Evolutionary conservation across 64 coral and sea anemone genomes (phyloP), one percentile per base, ranked within the genome.

Genomic region (Cladopsammia gracilis): DNA sequence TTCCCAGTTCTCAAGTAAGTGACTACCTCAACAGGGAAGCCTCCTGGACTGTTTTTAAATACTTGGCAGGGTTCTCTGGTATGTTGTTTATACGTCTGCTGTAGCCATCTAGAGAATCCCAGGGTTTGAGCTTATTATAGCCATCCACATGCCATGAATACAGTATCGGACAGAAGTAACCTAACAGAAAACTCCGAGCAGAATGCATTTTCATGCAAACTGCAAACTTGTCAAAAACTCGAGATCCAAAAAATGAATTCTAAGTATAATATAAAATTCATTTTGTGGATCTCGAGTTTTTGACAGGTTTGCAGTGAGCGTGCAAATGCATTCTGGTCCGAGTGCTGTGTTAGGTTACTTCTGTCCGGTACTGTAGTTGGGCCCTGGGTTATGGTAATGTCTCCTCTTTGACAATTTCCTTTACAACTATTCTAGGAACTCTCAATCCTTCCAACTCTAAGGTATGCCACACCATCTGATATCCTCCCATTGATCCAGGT

Each of bases 1-100:
- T 89, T 94, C 81, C 89, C 86, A 89, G 92, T 94, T 75, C 92
- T 86, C 78, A 94, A 75, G 34, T 94, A 77, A 23, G 92, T 82
- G 48, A 94, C 87, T 48, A 94, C 64, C 75, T 89, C 76, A 60
- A 93, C 84, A 79, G 92, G 92, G 64, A 73, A 87, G 18, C 64
- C 92, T 48, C 84, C 76, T 71, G 57, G 24, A 93, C 91, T 42
- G 91, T 64, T 8, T 93, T 59, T 66, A 87, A 93, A 62, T 88
- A 88, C 62, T 58, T 79, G 71, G 83, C 92, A 13, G 71, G 51
- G 70, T 93, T 58, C 48, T 93, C 76, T 67, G 75, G 92, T 79
- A 62, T 43, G 54, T 93, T 93, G 58, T 93, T 93, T 57, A 93
- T 69, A 67, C 48, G 76, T 54, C 84, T 60, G 57, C 92, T 93